Conservation (phyloP, 2,888 invertebrate genomes). For the Escarpia spicata region DNA sequence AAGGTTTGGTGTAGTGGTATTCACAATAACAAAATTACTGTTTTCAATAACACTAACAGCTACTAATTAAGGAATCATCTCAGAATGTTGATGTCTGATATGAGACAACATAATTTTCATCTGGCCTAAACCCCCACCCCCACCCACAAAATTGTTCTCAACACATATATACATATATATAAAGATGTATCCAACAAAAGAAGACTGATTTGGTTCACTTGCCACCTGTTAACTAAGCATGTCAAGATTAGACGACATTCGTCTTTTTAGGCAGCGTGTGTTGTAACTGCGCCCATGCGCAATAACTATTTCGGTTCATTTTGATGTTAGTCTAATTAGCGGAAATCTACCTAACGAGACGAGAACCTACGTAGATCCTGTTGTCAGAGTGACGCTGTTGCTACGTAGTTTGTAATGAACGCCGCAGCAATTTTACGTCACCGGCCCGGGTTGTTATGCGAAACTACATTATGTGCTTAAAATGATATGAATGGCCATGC, state of each 20-base stretch:
- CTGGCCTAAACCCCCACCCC: too few relatives aligned
- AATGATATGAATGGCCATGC: not conserved
- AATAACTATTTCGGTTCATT: not conserved
- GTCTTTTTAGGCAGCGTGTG: not conserved
- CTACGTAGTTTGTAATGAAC: not conserved
- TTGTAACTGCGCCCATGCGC: not conserved
- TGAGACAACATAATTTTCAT: too few relatives aligned
- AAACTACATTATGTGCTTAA: not conserved
- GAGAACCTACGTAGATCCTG: not conserved
- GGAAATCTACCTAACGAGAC: conserved; percentile 8
- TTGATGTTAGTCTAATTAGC: not conserved
- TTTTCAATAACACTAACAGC: too few relatives aligned
- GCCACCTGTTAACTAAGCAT: not conserved
- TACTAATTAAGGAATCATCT: too few relatives aligned
- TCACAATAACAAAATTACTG: too few relatives aligned
- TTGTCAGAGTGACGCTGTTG: not conserved
- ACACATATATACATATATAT: not conserved
- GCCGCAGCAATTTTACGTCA: not conserved
- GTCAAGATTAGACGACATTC: not conserved
- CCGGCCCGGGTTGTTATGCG: not conserved
- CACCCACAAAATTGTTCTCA: too few relatives aligned
- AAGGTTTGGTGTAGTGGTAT: too few relatives aligned
- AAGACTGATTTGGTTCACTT: not conserved
- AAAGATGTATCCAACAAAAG: not conserved
- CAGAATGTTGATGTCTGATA: too few relatives aligned